Conservation (phyloP, 2,113 vertebrate species). For the Myrmecobius fasciatus region DNA sequence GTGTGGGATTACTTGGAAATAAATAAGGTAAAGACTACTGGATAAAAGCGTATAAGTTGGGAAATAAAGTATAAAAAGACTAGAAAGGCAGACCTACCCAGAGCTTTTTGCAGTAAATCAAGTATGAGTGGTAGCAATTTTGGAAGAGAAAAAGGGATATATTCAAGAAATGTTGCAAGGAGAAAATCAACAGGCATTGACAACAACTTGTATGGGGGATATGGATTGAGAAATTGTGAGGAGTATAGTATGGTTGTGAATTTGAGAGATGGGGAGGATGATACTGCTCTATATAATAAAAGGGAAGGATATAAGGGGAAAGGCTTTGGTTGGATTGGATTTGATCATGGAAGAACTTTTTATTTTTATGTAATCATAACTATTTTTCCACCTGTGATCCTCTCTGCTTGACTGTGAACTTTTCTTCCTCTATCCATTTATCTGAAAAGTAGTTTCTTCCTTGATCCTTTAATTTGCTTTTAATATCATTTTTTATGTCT, state of each 20-base stretch:
- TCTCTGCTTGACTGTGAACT: background rate
- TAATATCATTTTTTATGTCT: background rate
- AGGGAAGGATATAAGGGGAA: background rate
- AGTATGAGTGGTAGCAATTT: background rate
- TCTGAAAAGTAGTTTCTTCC: background rate
- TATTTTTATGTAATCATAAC: background rate
- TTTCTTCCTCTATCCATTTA: background rate
- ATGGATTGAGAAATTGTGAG: background rate
- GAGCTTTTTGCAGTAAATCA: background rate
- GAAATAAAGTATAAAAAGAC: background rate
- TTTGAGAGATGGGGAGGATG: background rate
- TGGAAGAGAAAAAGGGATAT: background rate
- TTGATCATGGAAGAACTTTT: background rate
- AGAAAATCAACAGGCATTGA: background rate
- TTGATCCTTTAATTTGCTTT: background rate
- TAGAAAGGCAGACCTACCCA: background rate
- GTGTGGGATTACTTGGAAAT: background rate
- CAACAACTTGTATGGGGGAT: background rate
- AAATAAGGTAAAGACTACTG: background rate
- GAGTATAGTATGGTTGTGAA: background rate
- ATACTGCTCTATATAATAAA: background rate
- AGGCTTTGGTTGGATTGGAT: background rate
- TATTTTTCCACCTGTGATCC: background rate
- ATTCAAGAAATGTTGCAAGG: background rate
- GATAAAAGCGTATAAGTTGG: background rate